A percentile compares a stretch with the other conserved stretches of the same genome.
Conservation (phyloP, 2,113 vertebrate genomes). For the Apaloderma vittatum region DNA sequence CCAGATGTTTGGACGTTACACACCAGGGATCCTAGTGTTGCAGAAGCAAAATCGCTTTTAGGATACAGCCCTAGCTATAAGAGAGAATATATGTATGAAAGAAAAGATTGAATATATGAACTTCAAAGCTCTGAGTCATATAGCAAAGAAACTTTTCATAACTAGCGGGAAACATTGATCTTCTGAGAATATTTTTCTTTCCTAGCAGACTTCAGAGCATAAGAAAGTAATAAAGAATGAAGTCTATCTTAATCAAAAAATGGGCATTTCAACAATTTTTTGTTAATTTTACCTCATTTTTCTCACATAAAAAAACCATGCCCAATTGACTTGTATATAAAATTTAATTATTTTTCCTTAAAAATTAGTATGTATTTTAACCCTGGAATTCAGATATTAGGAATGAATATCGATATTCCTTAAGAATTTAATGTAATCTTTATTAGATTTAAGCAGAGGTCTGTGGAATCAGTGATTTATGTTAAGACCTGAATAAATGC, state of each 20-base stretch:
- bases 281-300: neutral
- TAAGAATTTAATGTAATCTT: neutral
- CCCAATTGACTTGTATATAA: neutral
- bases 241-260: neutral
- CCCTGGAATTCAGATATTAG: neutral
- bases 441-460: neutral
- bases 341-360: neutral
- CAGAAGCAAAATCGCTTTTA: neutral
- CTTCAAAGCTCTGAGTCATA: conserved; percentile 20
- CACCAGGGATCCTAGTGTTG: neutral
- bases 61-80: neutral
- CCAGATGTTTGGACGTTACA: neutral
- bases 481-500: conserved; percentile 6
- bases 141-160: neutral
- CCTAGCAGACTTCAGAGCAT: neutral
- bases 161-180: neutral
- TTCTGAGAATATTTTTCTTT: conserved; percentile 11
- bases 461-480: neutral
- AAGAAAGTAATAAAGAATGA: neutral
- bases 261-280: neutral
- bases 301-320: neutral
- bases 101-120: neutral
- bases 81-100: neutral
- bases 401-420: neutral
- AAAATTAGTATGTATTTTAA: neutral